Base-by-base conservation (phyloP, 1,140 invertebrate genomes). In the Archivesica marissinica region DNA sequence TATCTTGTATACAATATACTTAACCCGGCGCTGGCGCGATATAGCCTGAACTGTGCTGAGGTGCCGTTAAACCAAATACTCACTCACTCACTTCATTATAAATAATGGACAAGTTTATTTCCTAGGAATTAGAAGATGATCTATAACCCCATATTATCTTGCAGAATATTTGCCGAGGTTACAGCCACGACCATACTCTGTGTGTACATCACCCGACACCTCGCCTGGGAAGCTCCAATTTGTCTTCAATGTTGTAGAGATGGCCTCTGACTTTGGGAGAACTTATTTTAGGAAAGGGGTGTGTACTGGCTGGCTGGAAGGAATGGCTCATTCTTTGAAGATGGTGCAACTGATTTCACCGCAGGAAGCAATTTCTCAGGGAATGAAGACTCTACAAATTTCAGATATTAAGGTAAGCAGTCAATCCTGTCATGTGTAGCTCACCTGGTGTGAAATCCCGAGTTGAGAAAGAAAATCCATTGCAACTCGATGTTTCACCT, bases 161-260 rank as follows among this genome's bases (percentile, higher is more conserved):
- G 52, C 88, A 93, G 93, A 93, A 84, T 88, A 91, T 85, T 77
- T 93, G 33, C 89, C 92, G n/a, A 88, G 90, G 81, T 85, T 93
- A 17, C 90, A 91, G 61, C 91, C 93, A 44, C 80, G 93, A 52
- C 91, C 92, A 17, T 94, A 94, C 85, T 94, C 93, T 23, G 85
- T 88, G 13, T 91, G 91, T 82, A 92, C 41, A 13, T 81, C 80
- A 52, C 54, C 80, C 33, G 30, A 64, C 7, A 78, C 25, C 23
- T 59, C 59, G 25, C 86, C 92, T 9, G 93, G 94, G 61, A 86
- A 92, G 41, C 86, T 97, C 13, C 95, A 95, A 81, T 95, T 97
- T 88, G 96, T 96, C 50, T 97, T 97, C 89, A 96, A 96, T 90
- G 93, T 97, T 11, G 93, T 96, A 39, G 89, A 95, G 82, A 93